Percentiles rank a stretch among this genome's conserved stretches.
These are phyloP conservation scores for Chiloscyllium punctatum DNA, from an alignment of 2,797 vertebrate species.

Conservation along the genomic window DNA sequence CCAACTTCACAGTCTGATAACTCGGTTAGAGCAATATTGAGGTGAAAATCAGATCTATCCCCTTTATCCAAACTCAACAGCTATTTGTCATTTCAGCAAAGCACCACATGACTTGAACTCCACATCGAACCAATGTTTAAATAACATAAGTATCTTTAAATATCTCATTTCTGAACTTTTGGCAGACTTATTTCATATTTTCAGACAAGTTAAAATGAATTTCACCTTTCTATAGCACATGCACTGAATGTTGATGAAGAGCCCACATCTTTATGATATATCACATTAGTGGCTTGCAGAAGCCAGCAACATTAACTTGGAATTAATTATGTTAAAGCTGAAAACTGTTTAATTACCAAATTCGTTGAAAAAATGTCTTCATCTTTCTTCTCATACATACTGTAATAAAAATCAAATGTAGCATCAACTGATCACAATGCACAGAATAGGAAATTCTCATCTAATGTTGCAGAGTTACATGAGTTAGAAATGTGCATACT, in stretches of 20 bases:
- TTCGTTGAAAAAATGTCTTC: background rate
- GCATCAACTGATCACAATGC: background rate
- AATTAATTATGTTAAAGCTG: background rate
- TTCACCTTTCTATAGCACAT: background rate
- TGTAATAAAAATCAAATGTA: background rate
- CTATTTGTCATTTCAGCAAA: background rate
- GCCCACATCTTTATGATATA: background rate
- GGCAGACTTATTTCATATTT: background rate
- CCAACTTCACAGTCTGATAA: background rate
- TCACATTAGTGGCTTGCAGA: background rate
- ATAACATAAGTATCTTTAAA: background rate
- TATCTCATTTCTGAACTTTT: background rate
- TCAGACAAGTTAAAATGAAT: background rate
- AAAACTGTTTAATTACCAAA: background rate
- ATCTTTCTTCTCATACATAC: background rate
- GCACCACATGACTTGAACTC: background rate
- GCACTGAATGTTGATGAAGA: background rate
- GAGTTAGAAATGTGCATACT: background rate
- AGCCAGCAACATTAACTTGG: background rate
- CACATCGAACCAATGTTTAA: background rate
- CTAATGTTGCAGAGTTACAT: background rate
- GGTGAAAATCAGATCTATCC: background rate
- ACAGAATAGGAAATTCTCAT: background rate
- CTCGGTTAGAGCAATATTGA: background rate
- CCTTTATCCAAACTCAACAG: background rate